phyloP scores from a whole-genome alignment of 2,797 vertebrate species.

The Parauchenoglanis punctatus region DNA sequence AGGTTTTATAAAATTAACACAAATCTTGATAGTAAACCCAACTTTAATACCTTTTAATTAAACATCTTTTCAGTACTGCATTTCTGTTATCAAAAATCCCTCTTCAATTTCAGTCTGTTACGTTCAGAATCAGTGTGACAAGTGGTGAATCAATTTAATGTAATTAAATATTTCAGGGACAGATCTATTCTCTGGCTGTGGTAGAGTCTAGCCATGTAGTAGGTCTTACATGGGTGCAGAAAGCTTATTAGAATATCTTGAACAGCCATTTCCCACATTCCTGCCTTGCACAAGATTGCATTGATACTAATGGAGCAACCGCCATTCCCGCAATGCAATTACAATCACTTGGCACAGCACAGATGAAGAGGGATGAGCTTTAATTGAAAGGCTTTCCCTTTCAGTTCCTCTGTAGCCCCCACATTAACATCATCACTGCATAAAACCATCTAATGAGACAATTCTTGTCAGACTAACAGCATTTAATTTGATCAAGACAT shows the following conservation, averaged over 20 bases:
- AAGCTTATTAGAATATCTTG: conserved; percentile 69
- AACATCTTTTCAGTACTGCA: conserved; percentile 5
- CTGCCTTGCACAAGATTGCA: conserved; percentile 55
- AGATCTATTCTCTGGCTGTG: conserved; percentile 41
- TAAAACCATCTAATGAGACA: conserved; percentile 67
- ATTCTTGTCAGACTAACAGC: conserved; percentile 72
- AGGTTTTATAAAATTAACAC: background rate
- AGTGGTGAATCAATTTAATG: conserved; percentile 35
- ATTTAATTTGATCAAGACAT: conserved; percentile 64
- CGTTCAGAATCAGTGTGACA: background rate
- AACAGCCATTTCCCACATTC: conserved; percentile 61
- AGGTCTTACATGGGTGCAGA: conserved; percentile 57
- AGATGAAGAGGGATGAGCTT: conserved; percentile 69
- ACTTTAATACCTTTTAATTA: conserved; percentile 21
- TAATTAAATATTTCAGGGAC: conserved; percentile 46
- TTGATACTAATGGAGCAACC: conserved; percentile 71
- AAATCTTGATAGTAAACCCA: conserved; percentile 2
- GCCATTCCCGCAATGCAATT: conserved; percentile 65
- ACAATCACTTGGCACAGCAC: conserved; percentile 60
- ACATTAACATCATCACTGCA: conserved; percentile 64
- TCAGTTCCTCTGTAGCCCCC: conserved; percentile 52
- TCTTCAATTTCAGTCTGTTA: conserved; percentile 27
- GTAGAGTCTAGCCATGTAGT: conserved; percentile 58
- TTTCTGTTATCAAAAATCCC: conserved; percentile 22
- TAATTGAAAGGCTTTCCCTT: conserved; percentile 69